Base-by-base conservation (phyloP, 2,888 invertebrate species). In the Caenorhabditis panamensis region DNA sequence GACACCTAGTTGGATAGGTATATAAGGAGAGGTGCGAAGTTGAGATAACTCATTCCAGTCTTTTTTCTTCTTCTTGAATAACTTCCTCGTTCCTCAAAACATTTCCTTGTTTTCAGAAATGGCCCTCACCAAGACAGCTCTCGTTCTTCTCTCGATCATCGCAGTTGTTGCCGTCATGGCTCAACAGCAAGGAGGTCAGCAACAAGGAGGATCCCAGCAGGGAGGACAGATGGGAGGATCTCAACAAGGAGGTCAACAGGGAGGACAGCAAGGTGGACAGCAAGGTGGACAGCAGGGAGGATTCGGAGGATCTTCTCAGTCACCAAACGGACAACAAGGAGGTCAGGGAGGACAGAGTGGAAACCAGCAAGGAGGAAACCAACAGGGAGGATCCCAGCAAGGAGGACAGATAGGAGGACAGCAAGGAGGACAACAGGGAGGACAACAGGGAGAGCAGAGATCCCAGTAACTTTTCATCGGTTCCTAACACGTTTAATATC, bases 61-160 rank as follows among this genome's bases (percentile, higher is more conserved):
- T n/a, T n/a, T n/a, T 49, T 36, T 22, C 1, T 1, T 5, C 11
- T 51, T 26, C 54, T 66, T 13, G 31, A 31, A 11, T n/a, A 18
- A 18, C 44, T 64, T 41, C 26, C 20, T n/a, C 18, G 24, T 26
- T 54, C 37, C n/a, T 13, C 18, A 24, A 5, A 28, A 16, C 5
- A 11, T 41, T 37, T 24, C 62, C 54, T 41, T 18, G 16, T 36
- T 66, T 66, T 26, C 66, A 66, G 66, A 53, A 41, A 59, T 59
- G 59, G 59, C 59, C 24, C 1, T 54, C 26, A 58, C 59, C 59
- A 73, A 73, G 59, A 56, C 73, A 11, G 26, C 59, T 41, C 64
- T 73, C 18, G 51, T 66, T n/a, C 64, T 73, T 41, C 64, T 73
- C 31, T 73, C 64, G 37, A 28, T 73, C n/a, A 47, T 66, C 59